A percentile compares a stretch with the other conserved stretches of the same genome.
Conservation (phyloP, 2,888 invertebrate species). For the Prosopocoilus inquinatus region DNA sequence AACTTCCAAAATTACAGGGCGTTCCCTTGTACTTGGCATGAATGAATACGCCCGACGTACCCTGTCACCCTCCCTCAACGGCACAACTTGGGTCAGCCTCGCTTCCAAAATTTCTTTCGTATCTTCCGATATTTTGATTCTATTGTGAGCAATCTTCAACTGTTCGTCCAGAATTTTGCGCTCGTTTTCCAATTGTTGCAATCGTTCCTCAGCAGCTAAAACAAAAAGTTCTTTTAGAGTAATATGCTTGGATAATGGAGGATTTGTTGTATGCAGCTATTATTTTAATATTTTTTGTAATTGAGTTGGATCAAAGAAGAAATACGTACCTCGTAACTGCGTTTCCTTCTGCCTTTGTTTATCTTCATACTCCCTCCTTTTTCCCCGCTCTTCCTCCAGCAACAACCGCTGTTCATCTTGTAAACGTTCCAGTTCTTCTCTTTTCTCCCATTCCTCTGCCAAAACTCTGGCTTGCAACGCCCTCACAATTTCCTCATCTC, state of each 20-base stretch:
- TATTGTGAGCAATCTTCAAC: conserved; percentile 65
- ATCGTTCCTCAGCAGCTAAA: conserved; percentile 68
- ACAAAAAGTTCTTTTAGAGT: neutral
- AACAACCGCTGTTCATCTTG: conserved; percentile 74
- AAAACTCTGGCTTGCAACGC: conserved; percentile 69
- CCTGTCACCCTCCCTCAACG: conserved; percentile 59
- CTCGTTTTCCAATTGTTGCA: conserved; percentile 70
- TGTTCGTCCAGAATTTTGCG: conserved; percentile 68
- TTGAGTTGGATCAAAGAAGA: neutral
- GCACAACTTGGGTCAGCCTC: conserved; percentile 56
- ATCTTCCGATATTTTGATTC: conserved; percentile 67
- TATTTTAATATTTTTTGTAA: neutral
- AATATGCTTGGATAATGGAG: neutral
- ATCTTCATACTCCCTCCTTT: conserved; percentile 71
- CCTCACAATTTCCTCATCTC: conserved; percentile 79
- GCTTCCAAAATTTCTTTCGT: conserved; percentile 60
- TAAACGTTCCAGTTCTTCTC: conserved; percentile 76
- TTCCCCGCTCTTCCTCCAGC: conserved; percentile 71
- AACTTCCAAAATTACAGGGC: conserved; percentile 50
- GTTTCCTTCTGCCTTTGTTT: conserved; percentile 69
- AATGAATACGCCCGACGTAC: conserved; percentile 68
- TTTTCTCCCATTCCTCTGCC: conserved; percentile 80
- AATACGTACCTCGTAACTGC: conserved; percentile 61
- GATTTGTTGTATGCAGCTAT: neutral
- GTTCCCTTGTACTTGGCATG: conserved; percentile 64